Evolutionary conservation across 2,888 invertebrate genomes (phyloP), one percentile per base, ranked within the genome.

Genomic region (Microctonus brassicae): DNA sequence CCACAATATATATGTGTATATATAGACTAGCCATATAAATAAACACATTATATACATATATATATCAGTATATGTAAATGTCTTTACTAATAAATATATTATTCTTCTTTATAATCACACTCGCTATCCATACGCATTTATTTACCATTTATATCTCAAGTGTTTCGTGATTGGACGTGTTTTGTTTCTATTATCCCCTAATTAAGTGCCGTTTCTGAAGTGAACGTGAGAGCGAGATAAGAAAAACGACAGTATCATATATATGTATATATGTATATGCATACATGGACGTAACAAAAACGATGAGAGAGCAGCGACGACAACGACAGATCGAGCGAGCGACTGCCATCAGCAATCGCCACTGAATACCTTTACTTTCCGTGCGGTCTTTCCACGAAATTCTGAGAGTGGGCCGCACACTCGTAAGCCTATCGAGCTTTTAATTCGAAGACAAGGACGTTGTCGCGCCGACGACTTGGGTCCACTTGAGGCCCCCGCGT

Each of bases 161-260:
- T 78, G 83, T 82, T 84, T 81, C 78, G 75, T 81, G 82, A 85
- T 85, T 81, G 83, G 81, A 73, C 81, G 81, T 83, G 83, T 85
- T 84, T 84, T 83, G 83, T 82, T 84, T 81, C 85, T 77, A 83
- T 84, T 84, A 83, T 83, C 79, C 81, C 78, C 84, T 85, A 85
- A 86, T 86, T 86, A 85, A 84, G 84, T 82, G 83, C 79, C 82
- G 81, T 83, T 82, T 82, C 80, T 82, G 81, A 76, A 79, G 77
- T 79, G 79, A 70, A 76, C 66, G 76, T 71, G 57, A 64, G 60
- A 57, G 73, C 69, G 76, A 80, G 83, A 84, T 80, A 83, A 85
- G 76, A 80, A 77, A 75, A 75, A 78, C 9, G 17, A 47, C 1
- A n/a, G 17, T n/a, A n/a, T n/a, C n/a, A n/a, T n/a, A n/a, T n/a